Conservation (phyloP, 2,888 invertebrate genomes). For the Ellobium chinense region DNA sequence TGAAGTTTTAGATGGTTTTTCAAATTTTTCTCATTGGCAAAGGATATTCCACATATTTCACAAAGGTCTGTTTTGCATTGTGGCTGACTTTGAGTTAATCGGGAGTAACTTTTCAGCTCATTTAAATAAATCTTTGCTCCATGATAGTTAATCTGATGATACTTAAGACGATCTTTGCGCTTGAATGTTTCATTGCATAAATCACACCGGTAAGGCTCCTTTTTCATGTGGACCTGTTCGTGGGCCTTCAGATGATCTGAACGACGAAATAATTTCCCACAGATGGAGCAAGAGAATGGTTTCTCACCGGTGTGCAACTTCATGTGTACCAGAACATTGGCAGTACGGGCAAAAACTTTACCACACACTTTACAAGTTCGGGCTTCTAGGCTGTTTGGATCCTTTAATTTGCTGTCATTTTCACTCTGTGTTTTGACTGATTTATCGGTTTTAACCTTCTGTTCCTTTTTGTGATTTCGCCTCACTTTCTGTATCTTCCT, state of each 20-base stretch:
- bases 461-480: not conserved
- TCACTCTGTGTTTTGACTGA: not conserved
- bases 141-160: conserved; percentile 38
- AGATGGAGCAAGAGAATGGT: conserved; percentile 42
- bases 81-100: not conserved
- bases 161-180: conserved; percentile 27
- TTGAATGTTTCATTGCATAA: conserved; percentile 38
- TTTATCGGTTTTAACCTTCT: too few species aligned
- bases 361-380: conserved; percentile 39
- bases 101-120: conserved; percentile 27
- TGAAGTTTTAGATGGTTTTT: conserved; percentile 38
- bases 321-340: conserved; percentile 42
- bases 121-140: conserved; percentile 35
- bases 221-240: conserved; percentile 9
- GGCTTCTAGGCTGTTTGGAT: conserved; percentile 1
- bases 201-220: conserved; percentile 8
- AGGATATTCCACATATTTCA: conserved; percentile 33
- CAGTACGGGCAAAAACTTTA: conserved; percentile 37
- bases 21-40: conserved; percentile 2
- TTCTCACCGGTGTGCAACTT: conserved; percentile 43
- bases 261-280: conserved; percentile 41
- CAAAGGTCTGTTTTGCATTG: conserved; percentile 23
- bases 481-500: not conserved
- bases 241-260: conserved; percentile 45
- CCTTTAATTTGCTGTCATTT: not conserved